A percentile compares a stretch with the other conserved stretches of the same genome.
These are phyloP conservation scores for Paradoxurus hermaphroditus DNA, from an alignment of 2,113 vertebrate species.

Conservation along the genomic window DNA sequence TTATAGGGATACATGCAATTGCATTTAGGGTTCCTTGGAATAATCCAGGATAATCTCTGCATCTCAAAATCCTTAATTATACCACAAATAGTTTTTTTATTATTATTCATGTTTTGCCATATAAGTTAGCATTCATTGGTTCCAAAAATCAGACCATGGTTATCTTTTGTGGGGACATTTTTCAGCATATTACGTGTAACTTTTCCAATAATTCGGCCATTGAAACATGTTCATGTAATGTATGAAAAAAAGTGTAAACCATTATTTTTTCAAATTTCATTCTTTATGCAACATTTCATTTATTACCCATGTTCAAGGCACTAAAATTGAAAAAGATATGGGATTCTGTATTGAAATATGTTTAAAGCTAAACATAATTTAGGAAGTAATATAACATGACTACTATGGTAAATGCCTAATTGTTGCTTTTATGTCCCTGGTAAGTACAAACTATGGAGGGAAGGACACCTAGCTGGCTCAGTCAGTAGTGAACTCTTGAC, in stretches of 20 bases:
- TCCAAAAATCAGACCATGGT: not conserved
- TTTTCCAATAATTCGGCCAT: not conserved
- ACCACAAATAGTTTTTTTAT: not conserved
- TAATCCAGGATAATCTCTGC: not conserved
- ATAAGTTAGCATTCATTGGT: not conserved
- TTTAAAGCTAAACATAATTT: not conserved
- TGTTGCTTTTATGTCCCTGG: not conserved
- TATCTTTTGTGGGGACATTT: not conserved
- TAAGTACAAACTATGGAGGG: not conserved
- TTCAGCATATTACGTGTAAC: not conserved
- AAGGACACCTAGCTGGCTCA: no score
- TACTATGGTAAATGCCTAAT: not conserved
- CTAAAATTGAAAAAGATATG: not conserved
- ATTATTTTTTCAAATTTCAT: not conserved
- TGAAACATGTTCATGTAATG: not conserved
- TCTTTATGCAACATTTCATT: not conserved
- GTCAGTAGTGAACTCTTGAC: no score
- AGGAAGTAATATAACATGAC: not conserved
- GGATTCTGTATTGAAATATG: not conserved
- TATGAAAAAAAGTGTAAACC: not conserved
- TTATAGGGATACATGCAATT: not conserved
- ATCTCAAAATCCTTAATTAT: not conserved
- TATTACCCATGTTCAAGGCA: not conserved
- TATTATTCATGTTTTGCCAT: not conserved
- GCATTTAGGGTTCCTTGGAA: not conserved